These are phyloP conservation scores for Drosophila maculinotata DNA, from an alignment of 2,888 invertebrate species.

Conservation along the genomic window DNA sequence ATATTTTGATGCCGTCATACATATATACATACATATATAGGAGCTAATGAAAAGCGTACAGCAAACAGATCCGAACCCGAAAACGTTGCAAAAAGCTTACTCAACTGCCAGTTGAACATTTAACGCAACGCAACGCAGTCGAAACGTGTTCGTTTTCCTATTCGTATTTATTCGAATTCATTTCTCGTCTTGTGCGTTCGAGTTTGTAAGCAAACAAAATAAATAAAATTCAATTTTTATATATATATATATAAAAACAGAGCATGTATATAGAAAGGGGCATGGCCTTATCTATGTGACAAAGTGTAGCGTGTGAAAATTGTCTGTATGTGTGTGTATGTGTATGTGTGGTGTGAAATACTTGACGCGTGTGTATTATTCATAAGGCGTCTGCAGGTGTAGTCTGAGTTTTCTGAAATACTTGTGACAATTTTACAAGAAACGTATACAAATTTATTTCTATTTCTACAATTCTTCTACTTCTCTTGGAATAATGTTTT, in stretches of 20 bases:
- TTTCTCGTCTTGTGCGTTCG: constrained; percentile 10
- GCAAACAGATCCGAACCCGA: constrained; percentile 41
- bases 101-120: constrained; percentile 67
- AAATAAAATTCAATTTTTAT: constrained; percentile 21
- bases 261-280: constrained; percentile 21
- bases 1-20: constrained; percentile 62
- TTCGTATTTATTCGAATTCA: constrained; percentile 27
- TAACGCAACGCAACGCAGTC: constrained; percentile 68
- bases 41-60: constrained; percentile 65
- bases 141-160: constrained; percentile 41
- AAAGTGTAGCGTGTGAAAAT: constrained; percentile 22
- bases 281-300: constrained; percentile 31
- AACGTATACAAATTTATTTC: not conserved
- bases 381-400: constrained; percentile 1
- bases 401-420: not conserved
- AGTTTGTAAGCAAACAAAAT: constrained; percentile 36
- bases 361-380: constrained; percentile 33
- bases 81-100: constrained; percentile 63
- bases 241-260: constrained; percentile 22
- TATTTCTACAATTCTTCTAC: not conserved
- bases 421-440: not conserved
- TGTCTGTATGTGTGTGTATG: constrained; percentile 3
- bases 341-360: constrained; percentile 20
- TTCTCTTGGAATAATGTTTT: no score
- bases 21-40: constrained; percentile 62